Conservation (phyloP, 2,888 invertebrate species). For the Pollenia amentaria region DNA sequence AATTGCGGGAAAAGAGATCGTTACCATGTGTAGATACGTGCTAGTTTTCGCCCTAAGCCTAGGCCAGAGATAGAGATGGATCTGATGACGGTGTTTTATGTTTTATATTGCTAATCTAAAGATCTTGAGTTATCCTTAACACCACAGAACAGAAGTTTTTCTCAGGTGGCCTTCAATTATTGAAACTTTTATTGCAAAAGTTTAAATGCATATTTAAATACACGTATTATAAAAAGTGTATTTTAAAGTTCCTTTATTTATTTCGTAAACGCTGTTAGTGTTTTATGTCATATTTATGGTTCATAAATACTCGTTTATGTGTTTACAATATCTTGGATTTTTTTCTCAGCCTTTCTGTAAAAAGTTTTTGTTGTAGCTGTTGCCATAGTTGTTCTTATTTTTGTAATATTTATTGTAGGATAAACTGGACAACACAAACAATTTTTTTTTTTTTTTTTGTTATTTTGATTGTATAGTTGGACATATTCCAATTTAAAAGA, state of each 20-base stretch:
- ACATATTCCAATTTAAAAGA: constrained; percentile 73
- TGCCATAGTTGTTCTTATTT: constrained; percentile 43
- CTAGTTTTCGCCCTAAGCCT: too few species aligned
- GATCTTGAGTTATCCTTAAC: too few species aligned
- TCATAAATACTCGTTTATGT: constrained; percentile 64
- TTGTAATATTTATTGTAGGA: constrained; percentile 69
- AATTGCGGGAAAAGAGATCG: too few species aligned
- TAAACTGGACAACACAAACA: constrained; percentile 70
- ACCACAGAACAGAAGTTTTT: too few species aligned
- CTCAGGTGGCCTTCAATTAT: too few species aligned
- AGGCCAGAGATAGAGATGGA: too few species aligned
- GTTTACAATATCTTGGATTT: constrained; percentile 48
- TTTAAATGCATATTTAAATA: too few species aligned
- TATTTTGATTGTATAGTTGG: constrained; percentile 50
- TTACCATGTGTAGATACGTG: too few species aligned
- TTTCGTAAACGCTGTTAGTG: background rate
- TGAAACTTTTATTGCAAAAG: too few species aligned
- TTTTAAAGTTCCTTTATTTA: background rate
- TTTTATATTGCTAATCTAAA: too few species aligned
- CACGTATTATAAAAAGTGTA: too few species aligned
- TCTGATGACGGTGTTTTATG: too few species aligned
- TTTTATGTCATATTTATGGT: constrained; percentile 66
- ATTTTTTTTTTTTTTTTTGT: constrained; percentile 12
- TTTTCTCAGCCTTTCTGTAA: background rate
- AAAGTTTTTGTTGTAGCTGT: constrained; percentile 40